Evolutionary conservation across 1,140 invertebrate genomes (phyloP).

Genomic region (Delia radicum): DNA sequence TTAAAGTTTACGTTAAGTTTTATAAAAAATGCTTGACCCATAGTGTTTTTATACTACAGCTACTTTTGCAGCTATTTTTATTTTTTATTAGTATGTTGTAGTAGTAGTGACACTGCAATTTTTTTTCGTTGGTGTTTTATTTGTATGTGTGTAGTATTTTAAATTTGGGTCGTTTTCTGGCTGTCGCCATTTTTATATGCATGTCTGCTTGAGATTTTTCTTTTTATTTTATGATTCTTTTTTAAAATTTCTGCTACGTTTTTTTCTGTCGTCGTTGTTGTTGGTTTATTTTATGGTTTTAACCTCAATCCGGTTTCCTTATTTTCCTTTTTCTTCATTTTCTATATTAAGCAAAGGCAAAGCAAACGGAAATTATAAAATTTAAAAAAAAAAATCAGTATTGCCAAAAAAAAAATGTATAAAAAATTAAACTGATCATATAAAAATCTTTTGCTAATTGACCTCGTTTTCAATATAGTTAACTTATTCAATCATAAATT

Average conservation of each 20-base stretch:
- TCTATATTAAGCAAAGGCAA: neutral
- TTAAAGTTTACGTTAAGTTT: too few relatives aligned
- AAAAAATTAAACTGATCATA: neutral
- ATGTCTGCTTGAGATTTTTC: neutral
- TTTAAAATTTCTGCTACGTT: too few relatives aligned
- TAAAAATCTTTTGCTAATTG: neutral
- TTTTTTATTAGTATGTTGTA: neutral
- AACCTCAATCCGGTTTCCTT: neutral
- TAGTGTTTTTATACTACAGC: too few relatives aligned
- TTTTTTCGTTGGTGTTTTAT: neutral
- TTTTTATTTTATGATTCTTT: neutral
- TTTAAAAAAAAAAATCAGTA: neutral
- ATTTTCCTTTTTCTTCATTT: neutral
- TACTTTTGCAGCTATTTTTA: neutral
- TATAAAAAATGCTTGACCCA: too few relatives aligned
- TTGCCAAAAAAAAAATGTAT: neutral
- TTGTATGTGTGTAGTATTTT: neutral
- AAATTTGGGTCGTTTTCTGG: neutral
- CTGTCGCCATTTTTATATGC: slow-evolving; percentile 10
- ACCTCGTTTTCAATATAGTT: neutral
- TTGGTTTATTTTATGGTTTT: neutral
- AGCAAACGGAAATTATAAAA: neutral
- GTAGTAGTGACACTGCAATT: neutral
- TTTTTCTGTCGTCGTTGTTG: neutral
- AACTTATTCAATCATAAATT: neutral